These are phyloP conservation scores for Cichlasoma orientale DNA, from an alignment of 2,797 vertebrate species.

Conservation along the genomic window DNA sequence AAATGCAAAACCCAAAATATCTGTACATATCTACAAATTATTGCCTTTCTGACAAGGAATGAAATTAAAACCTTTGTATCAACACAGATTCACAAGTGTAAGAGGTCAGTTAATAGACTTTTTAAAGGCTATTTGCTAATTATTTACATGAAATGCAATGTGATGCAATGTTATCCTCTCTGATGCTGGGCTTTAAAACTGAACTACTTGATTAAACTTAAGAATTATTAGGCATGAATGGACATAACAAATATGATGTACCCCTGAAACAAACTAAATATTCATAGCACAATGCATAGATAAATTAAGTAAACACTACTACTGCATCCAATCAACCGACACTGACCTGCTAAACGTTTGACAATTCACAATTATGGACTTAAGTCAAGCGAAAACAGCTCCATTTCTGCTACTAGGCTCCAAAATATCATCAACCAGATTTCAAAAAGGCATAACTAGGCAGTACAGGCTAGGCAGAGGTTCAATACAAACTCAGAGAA, in stretches of 20 bases:
- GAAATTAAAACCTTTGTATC: conserved; percentile 88
- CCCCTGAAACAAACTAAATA: conserved; percentile 78
- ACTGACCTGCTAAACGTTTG: conserved; percentile 71
- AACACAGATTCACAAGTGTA: conserved; percentile 81
- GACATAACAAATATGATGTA: conserved; percentile 66
- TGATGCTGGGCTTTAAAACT: conserved; percentile 55
- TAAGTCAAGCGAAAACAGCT: conserved; percentile 59
- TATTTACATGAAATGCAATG: conserved; percentile 78
- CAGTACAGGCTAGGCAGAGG: conserved; percentile 58
- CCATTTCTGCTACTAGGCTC: conserved; percentile 62
- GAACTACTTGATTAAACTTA: conserved; percentile 52
- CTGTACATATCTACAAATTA: conserved; percentile 96
- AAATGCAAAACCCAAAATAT: conserved; percentile 74
- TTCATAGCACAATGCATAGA: conserved; percentile 93
- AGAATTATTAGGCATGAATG: conserved; percentile 43
- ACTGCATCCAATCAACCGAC: conserved; percentile 88
- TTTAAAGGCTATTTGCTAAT: conserved; percentile 83
- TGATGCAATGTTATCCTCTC: conserved; percentile 42
- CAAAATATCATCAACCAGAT: conserved; percentile 51
- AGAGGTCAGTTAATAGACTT: conserved; percentile 82
- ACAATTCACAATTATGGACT: conserved; percentile 68
- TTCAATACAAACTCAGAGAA: conserved; percentile 56
- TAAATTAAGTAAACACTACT: conserved; percentile 89
- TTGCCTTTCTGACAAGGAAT: conserved; percentile 96
- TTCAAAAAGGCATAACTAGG: conserved; percentile 51